phyloP scores from a whole-genome alignment of 1,140 invertebrate species.

The Ceratina japonica region DNA sequence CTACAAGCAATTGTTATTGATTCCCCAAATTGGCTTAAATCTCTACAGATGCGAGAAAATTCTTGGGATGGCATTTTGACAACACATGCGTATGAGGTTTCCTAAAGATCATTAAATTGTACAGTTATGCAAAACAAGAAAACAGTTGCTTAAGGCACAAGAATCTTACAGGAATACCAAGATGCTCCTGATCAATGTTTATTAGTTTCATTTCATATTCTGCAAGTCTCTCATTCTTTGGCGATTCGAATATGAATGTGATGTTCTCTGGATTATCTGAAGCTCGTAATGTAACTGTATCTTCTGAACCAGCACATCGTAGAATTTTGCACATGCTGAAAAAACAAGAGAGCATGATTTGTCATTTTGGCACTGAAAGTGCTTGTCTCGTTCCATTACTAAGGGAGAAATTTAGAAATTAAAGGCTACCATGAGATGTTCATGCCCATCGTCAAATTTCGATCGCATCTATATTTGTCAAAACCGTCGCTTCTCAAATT shows the following conservation, averaged over 20 bases:
- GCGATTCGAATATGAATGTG: slow-evolving; percentile 97
- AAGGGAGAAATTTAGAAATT: too few relatives aligned
- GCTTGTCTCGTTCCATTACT: too few relatives aligned
- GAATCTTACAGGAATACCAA: slow-evolving; percentile 94
- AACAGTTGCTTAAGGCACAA: neutral
- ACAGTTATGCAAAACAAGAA: too few relatives aligned
- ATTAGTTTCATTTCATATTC: slow-evolving; percentile 99
- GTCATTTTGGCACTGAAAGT: too few relatives aligned
- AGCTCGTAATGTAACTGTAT: slow-evolving; percentile 97
- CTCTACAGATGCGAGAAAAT: slow-evolving; percentile 97
- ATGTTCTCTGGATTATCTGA: slow-evolving; percentile 98
- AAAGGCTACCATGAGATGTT: slow-evolving; percentile 88
- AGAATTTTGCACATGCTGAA: slow-evolving; percentile 97
- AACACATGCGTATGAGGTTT: slow-evolving; percentile 98
- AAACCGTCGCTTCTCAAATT: slow-evolving; percentile 97
- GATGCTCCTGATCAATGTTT: slow-evolving; percentile 98
- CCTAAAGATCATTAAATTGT: slow-evolving; percentile 78
- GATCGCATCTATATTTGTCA: slow-evolving; percentile 98
- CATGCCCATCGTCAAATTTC: slow-evolving; percentile 99
- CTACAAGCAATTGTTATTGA: slow-evolving; percentile 97
- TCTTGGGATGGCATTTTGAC: slow-evolving; percentile 97
- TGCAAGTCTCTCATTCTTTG: slow-evolving; percentile 95
- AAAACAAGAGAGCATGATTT: slow-evolving; percentile 64
- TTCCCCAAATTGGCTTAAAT: slow-evolving; percentile 98
- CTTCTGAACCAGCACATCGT: slow-evolving; percentile 96